Conservation (phyloP, 2,888 invertebrate genomes). For the Carterocephalus palaemon region DNA sequence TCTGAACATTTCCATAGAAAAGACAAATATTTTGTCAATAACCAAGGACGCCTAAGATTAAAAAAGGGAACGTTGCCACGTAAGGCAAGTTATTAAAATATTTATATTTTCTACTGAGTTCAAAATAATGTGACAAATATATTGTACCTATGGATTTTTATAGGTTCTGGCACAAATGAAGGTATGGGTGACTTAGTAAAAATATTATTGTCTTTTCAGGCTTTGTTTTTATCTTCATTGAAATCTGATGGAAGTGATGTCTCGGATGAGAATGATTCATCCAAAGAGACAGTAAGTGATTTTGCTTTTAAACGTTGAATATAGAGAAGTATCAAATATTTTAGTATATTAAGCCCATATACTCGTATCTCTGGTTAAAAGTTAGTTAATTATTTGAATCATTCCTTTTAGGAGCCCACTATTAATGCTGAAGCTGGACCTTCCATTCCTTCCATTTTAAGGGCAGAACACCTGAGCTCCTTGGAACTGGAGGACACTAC, state of each 20-base stretch:
- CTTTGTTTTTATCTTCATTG: too few species aligned
- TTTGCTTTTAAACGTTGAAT: too few species aligned
- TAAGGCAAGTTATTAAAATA: too few species aligned
- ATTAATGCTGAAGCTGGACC: too few species aligned
- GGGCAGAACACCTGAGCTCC: not conserved
- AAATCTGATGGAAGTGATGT: too few species aligned
- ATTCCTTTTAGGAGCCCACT: not conserved
- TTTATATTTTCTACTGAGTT: not conserved
- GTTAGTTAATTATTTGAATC: not conserved
- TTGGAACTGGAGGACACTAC: too few species aligned
- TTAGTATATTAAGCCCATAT: not conserved
- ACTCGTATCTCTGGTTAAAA: not conserved
- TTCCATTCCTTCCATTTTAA: not conserved
- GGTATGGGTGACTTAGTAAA: not conserved
- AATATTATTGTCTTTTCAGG: too few species aligned
- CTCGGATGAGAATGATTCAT: not conserved
- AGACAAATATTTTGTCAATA: too few species aligned
- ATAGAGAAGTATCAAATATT: too few species aligned
- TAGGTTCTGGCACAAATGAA: not conserved
- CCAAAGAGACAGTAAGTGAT: not conserved
- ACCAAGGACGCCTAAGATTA: too few species aligned
- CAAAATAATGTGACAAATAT: not conserved
- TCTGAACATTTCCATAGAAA: too few species aligned
- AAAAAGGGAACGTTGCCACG: too few species aligned
- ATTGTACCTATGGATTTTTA: constrained; percentile 18